A percentile compares a stretch with the other conserved stretches of the same genome.
Evolutionary conservation across 2,113 vertebrate genomes (phyloP).

Genomic region (Synchiropus splendidus): DNA sequence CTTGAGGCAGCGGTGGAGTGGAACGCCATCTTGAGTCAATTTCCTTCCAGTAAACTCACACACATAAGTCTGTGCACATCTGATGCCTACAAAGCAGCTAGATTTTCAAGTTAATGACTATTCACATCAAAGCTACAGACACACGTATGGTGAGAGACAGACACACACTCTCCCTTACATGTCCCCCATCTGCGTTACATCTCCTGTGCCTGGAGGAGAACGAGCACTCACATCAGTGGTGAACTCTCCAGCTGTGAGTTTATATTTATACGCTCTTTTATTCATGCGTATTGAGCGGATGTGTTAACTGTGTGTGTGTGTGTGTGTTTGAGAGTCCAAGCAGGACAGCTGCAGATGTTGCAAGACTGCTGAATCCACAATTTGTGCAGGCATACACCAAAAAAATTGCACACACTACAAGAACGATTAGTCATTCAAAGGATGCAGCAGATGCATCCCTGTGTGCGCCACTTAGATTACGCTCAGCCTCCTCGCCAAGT

Average conservation of each 20-base stretch:
- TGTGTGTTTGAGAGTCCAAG: not conserved
- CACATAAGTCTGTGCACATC: too few species aligned
- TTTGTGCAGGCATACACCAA: not conserved
- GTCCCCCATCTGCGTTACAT: slow-evolving; percentile 28
- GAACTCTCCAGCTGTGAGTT: slow-evolving; percentile 7
- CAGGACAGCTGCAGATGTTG: slow-evolving; percentile 27
- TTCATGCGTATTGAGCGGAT: not conserved
- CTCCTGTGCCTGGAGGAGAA: slow-evolving; percentile 6
- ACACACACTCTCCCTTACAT: slow-evolving; percentile 6
- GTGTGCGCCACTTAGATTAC: not conserved
- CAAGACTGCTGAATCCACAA: slow-evolving; percentile 23
- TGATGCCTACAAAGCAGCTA: slow-evolving; percentile 1
- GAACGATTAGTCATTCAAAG: slow-evolving; percentile 6
- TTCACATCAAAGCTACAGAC: slow-evolving; percentile 33
- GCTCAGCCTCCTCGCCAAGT: slow-evolving; percentile 1
- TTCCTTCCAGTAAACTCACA: slow-evolving; percentile 7
- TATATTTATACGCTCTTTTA: not conserved
- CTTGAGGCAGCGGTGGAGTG: not conserved
- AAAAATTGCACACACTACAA: not conserved
- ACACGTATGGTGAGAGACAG: slow-evolving; percentile 6
- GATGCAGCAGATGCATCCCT: slow-evolving; percentile 4
- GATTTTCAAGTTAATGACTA: slow-evolving; percentile 40
- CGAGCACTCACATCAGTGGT: slow-evolving; percentile 3
- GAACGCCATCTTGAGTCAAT: slow-evolving; percentile 30
- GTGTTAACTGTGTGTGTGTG: not conserved